Base-by-base conservation (phyloP, 2,888 invertebrate genomes). In the Hecatera dysodea region DNA sequence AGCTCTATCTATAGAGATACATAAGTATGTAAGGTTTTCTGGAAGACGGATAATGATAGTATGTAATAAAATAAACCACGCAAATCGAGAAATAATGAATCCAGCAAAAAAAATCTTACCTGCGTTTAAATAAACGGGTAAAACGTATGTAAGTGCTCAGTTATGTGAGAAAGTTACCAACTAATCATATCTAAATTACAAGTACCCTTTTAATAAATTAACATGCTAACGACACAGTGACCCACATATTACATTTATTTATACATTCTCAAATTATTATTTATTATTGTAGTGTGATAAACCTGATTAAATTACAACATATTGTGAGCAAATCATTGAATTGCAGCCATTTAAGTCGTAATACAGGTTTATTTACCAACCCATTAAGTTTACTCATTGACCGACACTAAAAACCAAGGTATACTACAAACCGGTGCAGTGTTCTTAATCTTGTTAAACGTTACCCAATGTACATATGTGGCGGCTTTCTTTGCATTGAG, bases 351-450 rank as follows among this genome's bases (percentile, higher is more conserved):
- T 70, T 76, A 61, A 42, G 9, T 66, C 24, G 65, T 64, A 71
- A 78, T 70, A 71, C 78, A 71, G 71, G 83, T 80, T 81, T 80
- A 29, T 81, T 71, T 52, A 55, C 48, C 62, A 72, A 78, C 53
- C 53, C 42, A 60, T 72, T 62, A 72, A 57, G 24, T 56, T 83
- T 80, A 72, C 57, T 67, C 78, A 67, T 76, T 82, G 82, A 74
- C 66, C 72, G 60, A 56, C 22, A 55, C 73, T 81, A 78, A 74
- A 82, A 50, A 70, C 62, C 84, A 84, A 84, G 84, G 84, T 74
- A 53, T 55, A 67, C 78, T 19, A 72, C 67, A 63, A 67, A 72
- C 57, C 53, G 42, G 80, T 69, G 66, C 22, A 24, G 19, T 62
- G 63, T 42, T 63, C 72, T 76, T 77, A 77, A 71, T 71, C 57